Evolutionary conservation across 2,888 invertebrate genomes (phyloP).

Genomic region (Xylota sylvarum): DNA sequence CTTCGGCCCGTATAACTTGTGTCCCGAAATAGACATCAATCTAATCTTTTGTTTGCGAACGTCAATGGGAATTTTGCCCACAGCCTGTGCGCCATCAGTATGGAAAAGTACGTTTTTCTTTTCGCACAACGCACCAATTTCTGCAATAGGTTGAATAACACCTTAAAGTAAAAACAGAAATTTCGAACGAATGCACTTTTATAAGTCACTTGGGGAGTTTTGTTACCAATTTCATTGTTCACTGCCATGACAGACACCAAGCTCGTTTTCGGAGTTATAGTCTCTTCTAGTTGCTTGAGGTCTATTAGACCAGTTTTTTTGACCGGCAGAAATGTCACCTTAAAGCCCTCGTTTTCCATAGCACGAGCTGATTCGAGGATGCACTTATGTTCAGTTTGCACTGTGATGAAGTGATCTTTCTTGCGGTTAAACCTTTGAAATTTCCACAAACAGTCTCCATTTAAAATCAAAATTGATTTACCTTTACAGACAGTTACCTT

Average conservation of each 20-base stretch:
- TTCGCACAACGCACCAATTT: constrained; percentile 96
- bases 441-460: neutral
- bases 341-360: constrained; percentile 96
- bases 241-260: constrained; percentile 94
- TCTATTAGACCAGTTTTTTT: constrained; percentile 93
- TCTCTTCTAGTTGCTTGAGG: constrained; percentile 91
- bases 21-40: constrained; percentile 98
- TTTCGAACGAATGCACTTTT: neutral
- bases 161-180: constrained; percentile 84
- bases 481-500: constrained; percentile 83
- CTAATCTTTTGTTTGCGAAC: constrained; percentile 98
- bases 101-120: constrained; percentile 97
- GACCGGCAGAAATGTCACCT: constrained; percentile 97
- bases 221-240: constrained; percentile 24
- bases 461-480: neutral
- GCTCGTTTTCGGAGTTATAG: constrained; percentile 94
- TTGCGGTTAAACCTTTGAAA: constrained; percentile 92
- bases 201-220: neutral
- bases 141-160: constrained; percentile 95
- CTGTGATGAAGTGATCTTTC: constrained; percentile 98
- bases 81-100: constrained; percentile 99
- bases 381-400: constrained; percentile 99
- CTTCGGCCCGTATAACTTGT: constrained; percentile 87
- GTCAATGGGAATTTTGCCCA: constrained; percentile 97
- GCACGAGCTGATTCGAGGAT: constrained; percentile 98